Evolutionary conservation across 2,888 invertebrate genomes (phyloP), one percentile per base, ranked within the genome.

Genomic region (Macrosiphum euphorbiae): DNA sequence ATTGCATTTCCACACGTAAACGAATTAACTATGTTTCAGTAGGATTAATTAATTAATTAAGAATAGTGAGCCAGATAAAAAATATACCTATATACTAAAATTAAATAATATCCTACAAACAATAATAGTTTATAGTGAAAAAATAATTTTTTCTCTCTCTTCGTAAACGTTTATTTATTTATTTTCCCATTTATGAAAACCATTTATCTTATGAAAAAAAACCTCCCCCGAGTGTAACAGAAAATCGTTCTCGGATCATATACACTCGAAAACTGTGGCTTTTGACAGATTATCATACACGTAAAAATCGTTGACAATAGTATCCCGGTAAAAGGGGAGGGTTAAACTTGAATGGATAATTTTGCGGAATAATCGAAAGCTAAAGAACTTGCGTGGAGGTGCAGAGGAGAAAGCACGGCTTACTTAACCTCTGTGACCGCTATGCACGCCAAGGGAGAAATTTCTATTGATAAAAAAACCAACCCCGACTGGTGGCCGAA

Each of bases 341-440:
- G 55, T 91, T 88, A 88, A 86, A 94, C 94, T 94, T 94, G 95
- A 95, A 94, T 95, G 95, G 95, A 95, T 94, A 95, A 95, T 95
- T 95, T 94, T 94, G 95, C 89, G 95, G 95, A 95, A 95, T 94
- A 94, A 94, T 91, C 94, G 94, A 94, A 94, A 94, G 90, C 90
- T 94, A 94, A 94, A 61, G 94, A 94, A 94, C 94, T 94, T 87
- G 52, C 24, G 90, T 61, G 61, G 16, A 94, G 11, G 85, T 58
- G 16, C 44, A 41, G 28, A 89, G 26, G 61, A 90, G 47, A 86
- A 86, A 90, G 93, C 89, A 89, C 86, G 94, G 94, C 94, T 94
- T 94, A 94, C 94, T 94, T 94, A 94, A 94, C 94, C 94, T 94
- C 90, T 90, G 90, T 67, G 94, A 94, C 94, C 94, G 67, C 90